A percentile compares a stretch with the other conserved stretches of the same genome.
These are phyloP conservation scores for Acrobeloides nanus DNA, from an alignment of 2,888 invertebrate genomes.

Conservation along the genomic window DNA sequence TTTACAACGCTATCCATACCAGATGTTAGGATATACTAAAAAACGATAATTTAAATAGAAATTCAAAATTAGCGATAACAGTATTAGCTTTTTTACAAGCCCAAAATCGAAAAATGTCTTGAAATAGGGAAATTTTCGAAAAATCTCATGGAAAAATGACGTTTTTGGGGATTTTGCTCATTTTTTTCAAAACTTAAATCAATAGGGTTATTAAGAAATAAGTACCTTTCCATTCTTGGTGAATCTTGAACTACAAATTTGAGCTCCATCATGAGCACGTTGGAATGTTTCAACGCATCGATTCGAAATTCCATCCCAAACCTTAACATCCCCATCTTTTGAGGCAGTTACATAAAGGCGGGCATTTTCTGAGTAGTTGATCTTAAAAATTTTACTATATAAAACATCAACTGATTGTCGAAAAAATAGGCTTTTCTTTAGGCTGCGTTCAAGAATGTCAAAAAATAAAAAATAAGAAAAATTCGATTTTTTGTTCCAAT, in stretches of 20 bases:
- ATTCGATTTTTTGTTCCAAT: too few species aligned
- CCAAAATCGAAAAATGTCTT: too few species aligned
- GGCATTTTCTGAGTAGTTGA: slow-evolving; percentile 66
- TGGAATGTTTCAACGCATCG: slow-evolving; percentile 85
- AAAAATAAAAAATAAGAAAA: too few species aligned
- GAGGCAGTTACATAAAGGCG: slow-evolving; percentile 67
- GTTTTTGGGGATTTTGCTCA: slow-evolving; percentile 10
- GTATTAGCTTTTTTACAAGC: not conserved
- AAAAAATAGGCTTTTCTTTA: too few species aligned
- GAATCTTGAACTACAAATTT: slow-evolving; percentile 86
- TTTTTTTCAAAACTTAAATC: slow-evolving; percentile 6
- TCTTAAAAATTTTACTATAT: slow-evolving; percentile 39
- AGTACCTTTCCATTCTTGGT: slow-evolving; percentile 88
- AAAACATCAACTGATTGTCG: too few species aligned
- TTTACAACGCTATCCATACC: slow-evolving; percentile 94
- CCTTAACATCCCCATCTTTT: slow-evolving; percentile 82
- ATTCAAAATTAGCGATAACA: not conserved
- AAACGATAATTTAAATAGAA: slow-evolving; percentile 24
- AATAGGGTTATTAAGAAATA: slow-evolving; percentile 2
- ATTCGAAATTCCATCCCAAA: slow-evolving; percentile 60
- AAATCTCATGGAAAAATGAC: not conserved
- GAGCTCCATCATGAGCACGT: slow-evolving; percentile 85
- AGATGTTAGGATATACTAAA: slow-evolving; percentile 82
- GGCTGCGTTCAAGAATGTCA: too few species aligned
- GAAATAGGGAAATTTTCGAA: too few species aligned